These are phyloP conservation scores for Notamacropus eugenii DNA, from an alignment of 2,797 vertebrate species.

Conservation along the genomic window DNA sequence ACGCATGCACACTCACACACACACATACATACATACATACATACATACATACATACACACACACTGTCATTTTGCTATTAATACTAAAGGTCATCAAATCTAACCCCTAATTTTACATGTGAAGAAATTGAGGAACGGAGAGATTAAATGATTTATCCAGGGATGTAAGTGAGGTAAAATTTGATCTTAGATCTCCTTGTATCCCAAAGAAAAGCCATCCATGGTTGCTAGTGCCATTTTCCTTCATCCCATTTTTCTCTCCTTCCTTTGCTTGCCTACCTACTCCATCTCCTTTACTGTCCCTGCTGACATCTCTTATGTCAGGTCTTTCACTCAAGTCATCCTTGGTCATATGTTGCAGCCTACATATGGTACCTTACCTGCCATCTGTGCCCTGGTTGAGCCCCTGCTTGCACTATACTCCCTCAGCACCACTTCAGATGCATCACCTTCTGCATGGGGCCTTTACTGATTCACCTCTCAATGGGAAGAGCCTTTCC, in stretches of 20 bases:
- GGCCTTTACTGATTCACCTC: background rate
- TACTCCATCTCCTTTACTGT: background rate
- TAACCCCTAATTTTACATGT: background rate
- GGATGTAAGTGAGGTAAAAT: conserved; percentile 10
- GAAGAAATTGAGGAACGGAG: conserved; percentile 37
- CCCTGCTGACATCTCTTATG: background rate
- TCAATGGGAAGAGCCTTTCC: background rate
- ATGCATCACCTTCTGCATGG: background rate
- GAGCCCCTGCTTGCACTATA: no score
- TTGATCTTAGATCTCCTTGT: background rate
- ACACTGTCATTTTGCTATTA: background rate
- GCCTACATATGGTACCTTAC: no score
- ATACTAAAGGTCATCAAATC: background rate
- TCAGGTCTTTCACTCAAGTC: background rate
- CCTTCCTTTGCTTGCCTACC: background rate
- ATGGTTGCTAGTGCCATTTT: background rate
- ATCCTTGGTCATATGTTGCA: background rate
- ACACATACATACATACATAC: no score
- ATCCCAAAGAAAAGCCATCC: background rate
- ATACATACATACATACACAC: no score
- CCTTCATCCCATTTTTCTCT: background rate
- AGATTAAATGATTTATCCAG: conserved; percentile 37
- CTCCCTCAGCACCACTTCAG: background rate
- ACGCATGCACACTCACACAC: background rate
- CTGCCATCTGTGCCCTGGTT: no score